Base-by-base conservation (phyloP, 2,888 invertebrate genomes). In the Synergus laeviventris region DNA sequence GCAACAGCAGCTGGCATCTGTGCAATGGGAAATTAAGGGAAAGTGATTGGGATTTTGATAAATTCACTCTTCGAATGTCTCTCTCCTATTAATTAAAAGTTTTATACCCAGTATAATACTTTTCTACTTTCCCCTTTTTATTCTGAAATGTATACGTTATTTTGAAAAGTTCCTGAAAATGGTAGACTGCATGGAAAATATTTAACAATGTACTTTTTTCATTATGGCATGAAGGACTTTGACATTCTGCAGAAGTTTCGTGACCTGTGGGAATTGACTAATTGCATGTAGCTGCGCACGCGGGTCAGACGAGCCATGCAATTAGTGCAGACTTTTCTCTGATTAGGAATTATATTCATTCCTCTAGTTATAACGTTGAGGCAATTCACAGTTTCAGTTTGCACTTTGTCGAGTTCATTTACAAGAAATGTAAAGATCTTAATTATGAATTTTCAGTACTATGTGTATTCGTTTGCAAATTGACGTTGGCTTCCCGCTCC, bases 211-310 rank as follows among this genome's bases (percentile, higher is more conserved):
- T 70, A 36, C 31, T 49, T 70, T 49, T 45, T 31, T 31, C 9
- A 45, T 54, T 49, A 31, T 36, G 18, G 42, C 12, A 49, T 49
- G 31, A 36, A 36, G 70, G 49, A 54, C 31, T 70, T 54, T 54
- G 49, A 31, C 45, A 70, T 70, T 49, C 49, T 70, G 70, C 49
- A 31, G 36, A 49, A 70, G n/a, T 70, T 70, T 70, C 8, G 49
- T 49, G n/a, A 31, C 70, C 49, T 70, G 49, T 70, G 70, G 70
- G 70, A 70, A 70, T 36, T 70, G 70, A 70, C 49, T 70, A 70
- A 70, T 70, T 70, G 70, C 70, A 70, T 70, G 66, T 66, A 62
- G 31, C 49, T 64, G 5, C 42, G 39, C 12, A 14, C 64, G 31
- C 70, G 45, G 31, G 31, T 24, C 49, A 12, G 14, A 70, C 49